Evolutionary conservation across 2,113 vertebrate genomes (phyloP), one percentile per base, ranked within the genome.

Genomic region (Natator depressus): DNA sequence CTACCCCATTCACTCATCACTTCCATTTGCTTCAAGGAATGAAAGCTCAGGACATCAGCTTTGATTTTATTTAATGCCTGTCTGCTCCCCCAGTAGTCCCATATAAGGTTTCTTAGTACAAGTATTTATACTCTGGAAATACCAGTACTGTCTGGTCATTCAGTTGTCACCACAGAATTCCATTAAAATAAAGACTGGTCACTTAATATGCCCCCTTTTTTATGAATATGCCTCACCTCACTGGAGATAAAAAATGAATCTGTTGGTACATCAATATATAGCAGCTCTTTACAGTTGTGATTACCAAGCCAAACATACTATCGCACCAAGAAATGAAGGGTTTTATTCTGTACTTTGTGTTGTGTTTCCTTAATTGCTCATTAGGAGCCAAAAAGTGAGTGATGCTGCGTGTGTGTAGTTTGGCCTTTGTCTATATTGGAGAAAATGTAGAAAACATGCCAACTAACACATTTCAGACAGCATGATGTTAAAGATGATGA

Each of bases 201-300:
- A 20, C 19, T 10, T 69, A 69, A 69, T 69, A 65, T 65, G 14
- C 31, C 25, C 25, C 35, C 2, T 35, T 20, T 59, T 65, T 72
- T 19, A 72, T 72, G 65, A 69, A n/a, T 31, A 65, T 65, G 89
- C 81, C 81, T 46, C 5, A 1, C 42, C 11, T 1, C 2, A 2
- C 0, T 1, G 6, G 38, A 57, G 85, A 2, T 6, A 3, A 1
- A 51, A 24, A 57, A 35, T 3, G 0, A 2, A 0, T 3, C 1
- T 42, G 50, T 1, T 0, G 1, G 1, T 35, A 29, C 24, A 49
- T 46, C 4, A 1, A 51, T 47, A 5, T 38, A 0, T 2, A 2
- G 14, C 11, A 8, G 4, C 19, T 22, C 46, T 42, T 5, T 57
- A 2, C 0, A 3, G 27, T 24, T 89, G 12, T 11, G 51, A 7